Conservation (phyloP, 2,797 vertebrate species). For the Diceros bicornis region DNA sequence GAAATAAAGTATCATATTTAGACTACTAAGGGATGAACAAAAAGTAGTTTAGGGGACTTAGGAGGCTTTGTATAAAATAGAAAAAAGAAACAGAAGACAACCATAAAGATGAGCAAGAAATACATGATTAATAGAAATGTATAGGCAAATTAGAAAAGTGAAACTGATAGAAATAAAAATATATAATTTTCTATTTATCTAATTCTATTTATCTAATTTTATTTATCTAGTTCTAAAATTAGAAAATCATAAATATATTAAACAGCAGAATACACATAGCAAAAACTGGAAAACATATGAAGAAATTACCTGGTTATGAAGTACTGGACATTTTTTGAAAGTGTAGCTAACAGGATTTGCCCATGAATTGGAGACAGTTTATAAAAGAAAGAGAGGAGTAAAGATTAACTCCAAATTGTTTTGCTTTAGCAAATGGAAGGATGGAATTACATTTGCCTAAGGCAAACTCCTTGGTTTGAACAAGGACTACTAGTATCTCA, state of each 20-base stretch:
- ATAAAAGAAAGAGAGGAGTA: neutral
- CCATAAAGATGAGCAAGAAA: neutral
- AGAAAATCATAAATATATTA: neutral
- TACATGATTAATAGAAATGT: neutral
- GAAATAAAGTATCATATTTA: neutral
- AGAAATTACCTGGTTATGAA: neutral
- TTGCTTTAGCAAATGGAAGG: neutral
- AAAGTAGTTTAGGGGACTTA: neutral
- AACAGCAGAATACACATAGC: neutral
- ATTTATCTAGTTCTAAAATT: neutral
- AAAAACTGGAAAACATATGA: neutral
- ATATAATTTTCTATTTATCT: neutral
- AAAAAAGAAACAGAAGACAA: neutral
- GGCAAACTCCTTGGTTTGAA: neutral
- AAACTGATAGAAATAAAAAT: neutral
- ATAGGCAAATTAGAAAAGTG: neutral
- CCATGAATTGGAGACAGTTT: slow-evolving; percentile 1
- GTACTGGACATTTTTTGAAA: neutral
- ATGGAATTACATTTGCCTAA: neutral
- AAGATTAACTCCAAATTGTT: neutral
- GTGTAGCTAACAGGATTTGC: neutral
- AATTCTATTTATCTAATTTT: too few relatives aligned
- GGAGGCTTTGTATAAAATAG: neutral
- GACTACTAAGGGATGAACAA: neutral
- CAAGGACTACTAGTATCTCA: neutral